Base-by-base conservation (phyloP, 2,797 vertebrate species). In the Acanthiza pusilla region DNA sequence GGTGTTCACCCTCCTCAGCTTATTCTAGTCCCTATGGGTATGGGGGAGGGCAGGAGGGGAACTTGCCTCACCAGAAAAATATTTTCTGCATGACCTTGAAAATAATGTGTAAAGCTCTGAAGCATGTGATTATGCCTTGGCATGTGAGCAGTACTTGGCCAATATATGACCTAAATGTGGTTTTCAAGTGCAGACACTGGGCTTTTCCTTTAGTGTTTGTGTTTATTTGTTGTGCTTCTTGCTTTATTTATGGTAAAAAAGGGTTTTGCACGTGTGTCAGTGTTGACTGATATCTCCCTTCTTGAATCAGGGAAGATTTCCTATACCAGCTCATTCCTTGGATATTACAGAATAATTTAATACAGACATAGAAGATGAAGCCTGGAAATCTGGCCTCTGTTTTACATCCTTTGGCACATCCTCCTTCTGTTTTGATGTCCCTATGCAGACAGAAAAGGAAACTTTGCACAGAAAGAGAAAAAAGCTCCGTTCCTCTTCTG, bases 51-150 rank as follows among this genome's bases (percentile, higher is more conserved):
- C 1, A 0, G 29, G 40, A 96, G 55, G 55, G 66, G 63, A 97
- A 96, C 75, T 92, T 96, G 91, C 89, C 91, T 96, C 92, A 93
- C 96, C 79, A 93, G 90, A 79, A 96, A 96, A 93, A 95, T 96
- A 92, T 96, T 94, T 94, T 91, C 89, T 91, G 67, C 26, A 22
- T 97, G 97, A 95, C 97, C 96, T 97, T 97, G 97, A 97, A 95
- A 92, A 95, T 89, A 96, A 89, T 47, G 42, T 90, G 83, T 93
- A 87, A 95, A 88, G 79, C 92, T 96, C 85, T 95, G 85, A 94
- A 95, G 90, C 81, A 87, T 93, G 79, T 96, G 94, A 96, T 96
- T 96, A 94, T 94, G 85, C 84, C 79, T 91, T 93, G 89, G 94
- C 88, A 94, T 5, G 15, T 92, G 67, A 96, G 70, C 27, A 62